Base-by-base conservation (phyloP, 2,113 vertebrate species). In the Perccottus glenii region DNA sequence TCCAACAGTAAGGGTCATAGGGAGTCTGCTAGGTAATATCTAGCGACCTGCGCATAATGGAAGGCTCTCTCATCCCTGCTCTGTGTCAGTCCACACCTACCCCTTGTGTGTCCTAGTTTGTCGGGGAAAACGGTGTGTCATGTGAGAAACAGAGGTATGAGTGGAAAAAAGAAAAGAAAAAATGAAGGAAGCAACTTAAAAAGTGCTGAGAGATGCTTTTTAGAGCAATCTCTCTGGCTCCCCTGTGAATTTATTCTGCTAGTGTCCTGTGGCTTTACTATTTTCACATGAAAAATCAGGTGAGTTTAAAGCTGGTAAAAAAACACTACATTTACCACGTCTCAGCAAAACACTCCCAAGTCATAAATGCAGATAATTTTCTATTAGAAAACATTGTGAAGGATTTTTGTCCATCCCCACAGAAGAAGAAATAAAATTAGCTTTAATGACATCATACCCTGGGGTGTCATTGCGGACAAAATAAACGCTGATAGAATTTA, bases 401-500 rank as follows among this genome's bases (percentile, higher is more conserved):
- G 1, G 14, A 5, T 38, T 42, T 42, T 6, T 35, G 74, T 77
- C 74, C 80, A 50, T 75, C 53, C 68, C 67, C 10, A 12, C 75
- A 47, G 53, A 62, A 56, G 72, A 75, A 67, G 72, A 85, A 80
- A 86, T 85, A 58, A 77, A 70, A 88, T 78, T 48, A 70, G 60
- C 73, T 64, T 67, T 83, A 91, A 88, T 81, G 82, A 89, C 81
- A 91, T 88, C 78, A 84, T 73, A 83, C 85, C 70, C 76, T 0
- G 44, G 72, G 77, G 80, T 15, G 72, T 64, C 78, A 71, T 87
- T 42, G 58, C 64, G 33, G 11, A 59, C 55, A 61, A 79, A 86
- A 87, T 83, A 87, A 85, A 78, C 15, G 50, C 65, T 77, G 72
- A 92, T 85, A 72, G 64, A 72, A 87, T 87, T 84, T 86, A 83